Evolutionary conservation across 2,113 vertebrate species (phyloP), one percentile per base, ranked within the genome.

Genomic region (Orthonyx spaldingii): DNA sequence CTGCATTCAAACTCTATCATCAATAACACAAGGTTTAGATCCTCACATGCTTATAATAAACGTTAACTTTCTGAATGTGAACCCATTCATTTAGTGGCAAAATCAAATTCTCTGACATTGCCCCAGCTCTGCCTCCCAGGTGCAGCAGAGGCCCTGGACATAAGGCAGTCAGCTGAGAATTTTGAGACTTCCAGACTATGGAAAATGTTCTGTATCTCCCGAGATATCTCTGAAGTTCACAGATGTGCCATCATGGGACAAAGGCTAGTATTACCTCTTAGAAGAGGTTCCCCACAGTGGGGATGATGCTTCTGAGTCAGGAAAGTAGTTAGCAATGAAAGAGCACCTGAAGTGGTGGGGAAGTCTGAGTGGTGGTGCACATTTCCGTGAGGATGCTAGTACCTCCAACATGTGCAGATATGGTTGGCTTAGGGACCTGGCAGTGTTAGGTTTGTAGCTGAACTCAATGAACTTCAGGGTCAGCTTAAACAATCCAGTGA

Each of bases 171-270:
- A 63, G 12, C 7, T 46, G 50, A 74, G 46, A 89, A 60, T 16
- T 44, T 15, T 24, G 53, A 44, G 17, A 37, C 9, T 87, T 12
- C 22, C 39, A 39, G 63, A 46, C 14, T 14, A 16, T 3, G 7
- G 47, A 61, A 74, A n/a, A 68, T n/a, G 5, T 57, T 84, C 33
- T 52, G 13, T 9, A 21, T 63, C 16, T 89, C 41, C 57, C 0
- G 4, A 27, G 28, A 21, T 13, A 5, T 11, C 42, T 30, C 52
- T 50, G 35, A 15, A 64, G 13, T 5, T 75, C 35, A 75, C 3
- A 64, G 28, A 55, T 2, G 41, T 4, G 56, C 3, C 23, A 49
- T 6, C 24, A 23, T 0, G 0, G 18, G 20, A 77, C 11, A 55
- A 79, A 57, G 57, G 14, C 12, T 42, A 4, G 37, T 57, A 16